Percentiles rank a stretch among this genome's conserved stretches.
Evolutionary conservation across 2,888 invertebrate genomes (phyloP).

Genomic region (Scaptomyza caliginosa): DNA sequence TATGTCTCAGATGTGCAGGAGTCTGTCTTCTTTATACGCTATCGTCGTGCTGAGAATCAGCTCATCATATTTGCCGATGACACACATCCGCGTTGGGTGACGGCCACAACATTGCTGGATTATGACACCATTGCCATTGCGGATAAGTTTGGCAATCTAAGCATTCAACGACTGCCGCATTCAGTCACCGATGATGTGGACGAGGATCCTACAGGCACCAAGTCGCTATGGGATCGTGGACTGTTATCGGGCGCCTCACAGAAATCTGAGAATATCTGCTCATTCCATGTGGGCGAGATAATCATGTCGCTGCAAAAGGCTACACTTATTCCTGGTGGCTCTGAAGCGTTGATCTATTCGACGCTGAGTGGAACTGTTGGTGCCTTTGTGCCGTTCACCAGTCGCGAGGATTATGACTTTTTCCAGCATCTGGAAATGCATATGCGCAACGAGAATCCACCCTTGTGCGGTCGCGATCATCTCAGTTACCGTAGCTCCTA

Average conservation of each 20-base stretch:
- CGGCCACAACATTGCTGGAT: constrained; percentile 95
- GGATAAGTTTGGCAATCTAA: constrained; percentile 99
- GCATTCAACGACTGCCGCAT: constrained; percentile 94
- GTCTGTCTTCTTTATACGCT: constrained; percentile 97
- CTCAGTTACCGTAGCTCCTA: constrained; percentile 98
- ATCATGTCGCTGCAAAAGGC: constrained; percentile 98
- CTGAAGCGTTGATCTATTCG: constrained; percentile 97
- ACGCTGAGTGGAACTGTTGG: constrained; percentile 97
- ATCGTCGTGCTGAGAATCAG: constrained; percentile 97
- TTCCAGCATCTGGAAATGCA: constrained; percentile 99
- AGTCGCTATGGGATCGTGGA: constrained; percentile 97
- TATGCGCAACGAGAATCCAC: constrained; percentile 98
- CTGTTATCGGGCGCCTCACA: constrained; percentile 98
- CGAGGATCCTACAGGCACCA: constrained; percentile 99
- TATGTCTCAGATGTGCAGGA: constrained; percentile 98
- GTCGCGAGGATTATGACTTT: constrained; percentile 98
- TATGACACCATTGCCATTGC: constrained; percentile 98
- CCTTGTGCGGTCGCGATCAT: constrained; percentile 98
- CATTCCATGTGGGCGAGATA: constrained; percentile 98
- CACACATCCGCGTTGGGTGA: constrained; percentile 98
- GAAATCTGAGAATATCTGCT: constrained; percentile 96
- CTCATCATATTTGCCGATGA: constrained; percentile 99
- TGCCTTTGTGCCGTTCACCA: constrained; percentile 96
- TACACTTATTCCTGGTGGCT: constrained; percentile 98
- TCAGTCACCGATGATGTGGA: constrained; percentile 98